phyloP scores from a whole-genome alignment of 1,140 invertebrate species.

The Neodiprion virginianus region DNA sequence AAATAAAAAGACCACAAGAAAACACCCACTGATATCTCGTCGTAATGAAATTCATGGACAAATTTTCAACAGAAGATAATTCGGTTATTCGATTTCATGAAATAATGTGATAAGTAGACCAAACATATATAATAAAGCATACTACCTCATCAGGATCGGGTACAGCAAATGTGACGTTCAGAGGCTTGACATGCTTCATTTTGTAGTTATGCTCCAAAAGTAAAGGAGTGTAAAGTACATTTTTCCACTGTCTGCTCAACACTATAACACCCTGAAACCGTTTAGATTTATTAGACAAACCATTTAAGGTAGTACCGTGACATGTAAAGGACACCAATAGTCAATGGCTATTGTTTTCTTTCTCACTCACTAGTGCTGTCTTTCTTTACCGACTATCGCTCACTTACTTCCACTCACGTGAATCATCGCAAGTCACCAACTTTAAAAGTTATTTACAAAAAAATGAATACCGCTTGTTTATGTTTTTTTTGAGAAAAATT shows the following conservation, averaged over 20 bases:
- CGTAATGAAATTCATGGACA: neutral
- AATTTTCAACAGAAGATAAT: slow-evolving; percentile 18
- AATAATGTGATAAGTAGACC: neutral
- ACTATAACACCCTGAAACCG: slow-evolving; percentile 82
- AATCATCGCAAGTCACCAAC: no score
- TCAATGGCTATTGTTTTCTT: no score
- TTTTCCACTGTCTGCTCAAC: slow-evolving; percentile 95
- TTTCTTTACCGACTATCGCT: no score
- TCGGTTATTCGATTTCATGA: slow-evolving; percentile 10
- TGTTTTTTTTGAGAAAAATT: no score
- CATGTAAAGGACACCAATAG: no score
- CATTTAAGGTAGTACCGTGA: no score
- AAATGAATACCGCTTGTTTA: no score
- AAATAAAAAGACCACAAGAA: neutral
- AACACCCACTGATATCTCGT: no score
- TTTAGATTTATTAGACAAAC: neutral
- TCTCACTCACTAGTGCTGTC: no score
- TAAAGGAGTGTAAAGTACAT: slow-evolving; percentile 91
- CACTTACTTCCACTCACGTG: no score
- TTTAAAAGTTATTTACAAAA: no score
- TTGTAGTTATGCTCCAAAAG: slow-evolving; percentile 90
- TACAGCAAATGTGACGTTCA: slow-evolving; percentile 88
- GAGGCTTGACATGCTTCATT: slow-evolving; percentile 79
- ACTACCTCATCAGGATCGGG: slow-evolving; percentile 81
- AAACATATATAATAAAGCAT: slow-evolving; percentile 13